Percentiles rank a stretch among this genome's conserved stretches.
phyloP scores from a whole-genome alignment of 2,888 invertebrate species.

The Chouioia cunea region DNA sequence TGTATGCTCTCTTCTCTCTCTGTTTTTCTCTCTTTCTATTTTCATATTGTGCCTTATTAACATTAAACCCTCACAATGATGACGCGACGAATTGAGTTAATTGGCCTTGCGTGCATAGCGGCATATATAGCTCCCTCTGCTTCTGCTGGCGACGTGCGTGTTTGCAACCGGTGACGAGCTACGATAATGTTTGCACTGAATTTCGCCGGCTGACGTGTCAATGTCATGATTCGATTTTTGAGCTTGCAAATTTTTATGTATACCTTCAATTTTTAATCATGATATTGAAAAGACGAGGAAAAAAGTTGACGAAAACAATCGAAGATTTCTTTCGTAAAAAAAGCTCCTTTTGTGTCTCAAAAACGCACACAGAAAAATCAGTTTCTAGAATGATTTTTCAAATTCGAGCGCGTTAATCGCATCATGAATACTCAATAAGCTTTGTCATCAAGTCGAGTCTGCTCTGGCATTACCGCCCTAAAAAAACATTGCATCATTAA shows the following conservation, averaged over 20 bases:
- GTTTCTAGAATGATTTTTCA: constrained; percentile 5
- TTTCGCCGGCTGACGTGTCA: constrained; percentile 4
- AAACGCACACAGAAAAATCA: background rate
- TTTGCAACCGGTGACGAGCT: background rate
- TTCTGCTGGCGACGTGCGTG: constrained; percentile 17
- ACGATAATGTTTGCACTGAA: background rate
- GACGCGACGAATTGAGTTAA: constrained; percentile 8
- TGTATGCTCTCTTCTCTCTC: too few relatives aligned
- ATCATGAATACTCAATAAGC: constrained; percentile 40
- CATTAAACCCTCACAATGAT: constrained; percentile 20
- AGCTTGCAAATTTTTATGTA: background rate
- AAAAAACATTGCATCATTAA: constrained; percentile 47
- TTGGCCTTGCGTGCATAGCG: background rate
- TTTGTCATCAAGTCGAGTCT: background rate
- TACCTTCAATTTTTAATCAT: constrained; percentile 1
- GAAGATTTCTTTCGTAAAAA: too few relatives aligned
- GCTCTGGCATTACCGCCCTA: constrained; percentile 25
- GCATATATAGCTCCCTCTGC: background rate
- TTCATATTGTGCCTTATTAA: constrained; percentile 30
- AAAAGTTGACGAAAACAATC: background rate
- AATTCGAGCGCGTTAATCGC: constrained; percentile 42
- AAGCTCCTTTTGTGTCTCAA: background rate
- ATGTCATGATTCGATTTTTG: background rate
- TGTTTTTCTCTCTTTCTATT: constrained; percentile 7
- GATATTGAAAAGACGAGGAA: background rate